Base-by-base conservation (phyloP, 2,113 vertebrate species). In the Scomber japonicus region DNA sequence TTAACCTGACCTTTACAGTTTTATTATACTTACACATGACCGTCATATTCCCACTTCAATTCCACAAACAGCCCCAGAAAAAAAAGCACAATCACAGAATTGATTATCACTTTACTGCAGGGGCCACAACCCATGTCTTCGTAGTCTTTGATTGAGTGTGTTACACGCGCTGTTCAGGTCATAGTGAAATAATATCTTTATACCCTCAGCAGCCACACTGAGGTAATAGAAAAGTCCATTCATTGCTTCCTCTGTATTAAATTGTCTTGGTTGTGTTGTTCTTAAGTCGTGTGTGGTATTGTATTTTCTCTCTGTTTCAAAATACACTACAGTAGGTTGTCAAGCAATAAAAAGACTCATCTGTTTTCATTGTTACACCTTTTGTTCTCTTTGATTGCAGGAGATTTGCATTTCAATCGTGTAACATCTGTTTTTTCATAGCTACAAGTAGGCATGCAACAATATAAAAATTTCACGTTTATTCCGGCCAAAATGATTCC, bases 111-210 rank as follows among this genome's bases (percentile, higher is more conserved):
- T 82, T 88, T 35, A 65, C 81, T 66, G 64, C 62, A n/a, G 44
- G 44, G 44, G 64, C 68, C 61, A 35, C 49, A 44, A 80, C 69
- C 64, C 79, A 57, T 79, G 74, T 62, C 64, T 82, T 92, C 74
- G 66, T 70, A 85, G 80, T 87, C 57, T 83, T 51, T 81, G 77
- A 85, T 72, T 70, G 61, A 75, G 77, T 84, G 88, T 87, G 85
- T 85, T 77, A 35, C 59, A 75, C 69, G 53, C 51, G 21, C 46
- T 50, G 71, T 67, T 80, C 56, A 46, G 44, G 70, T 70, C 49
- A 71, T 57, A 54, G 51, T 70, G 60, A 82, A 75, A 54, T 71
- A 72, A 81, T 19, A 46, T 78, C 71, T 75, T 86, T 57, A 61
- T 44, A 70, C 27, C 27, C 21, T 71, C 75, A 27, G 56, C 49